phyloP scores from a whole-genome alignment of 2,113 vertebrate species.

The Phylloscopus trochilus region DNA sequence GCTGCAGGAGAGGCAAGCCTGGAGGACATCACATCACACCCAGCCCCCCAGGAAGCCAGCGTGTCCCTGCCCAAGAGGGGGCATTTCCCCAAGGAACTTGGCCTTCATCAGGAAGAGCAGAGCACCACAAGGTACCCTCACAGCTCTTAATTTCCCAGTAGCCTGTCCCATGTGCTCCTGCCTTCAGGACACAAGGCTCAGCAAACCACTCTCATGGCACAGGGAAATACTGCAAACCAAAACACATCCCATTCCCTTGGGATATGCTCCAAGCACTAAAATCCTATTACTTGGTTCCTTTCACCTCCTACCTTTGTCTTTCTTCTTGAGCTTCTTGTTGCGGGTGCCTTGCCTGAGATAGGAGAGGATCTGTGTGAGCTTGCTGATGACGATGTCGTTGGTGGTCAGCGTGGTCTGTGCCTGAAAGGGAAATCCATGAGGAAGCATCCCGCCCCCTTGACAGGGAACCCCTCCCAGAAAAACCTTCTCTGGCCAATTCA shows the following conservation, averaged over 20 bases:
- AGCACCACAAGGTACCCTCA: neutral
- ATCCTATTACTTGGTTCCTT: neutral
- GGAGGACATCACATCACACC: neutral
- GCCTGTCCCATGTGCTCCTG: neutral
- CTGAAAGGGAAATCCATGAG: conserved; percentile 69
- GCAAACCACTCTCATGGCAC: accelerated
- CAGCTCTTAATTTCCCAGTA: neutral
- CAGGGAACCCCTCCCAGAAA: neutral
- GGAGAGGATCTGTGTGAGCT: conserved; percentile 96
- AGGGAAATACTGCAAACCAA: neutral
- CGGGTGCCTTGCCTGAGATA: conserved; percentile 95
- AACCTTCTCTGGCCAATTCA: neutral
- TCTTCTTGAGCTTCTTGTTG: conserved; percentile 98
- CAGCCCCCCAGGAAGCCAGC: neutral
- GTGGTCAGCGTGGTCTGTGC: conserved; percentile 97
- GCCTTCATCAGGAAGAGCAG: neutral
- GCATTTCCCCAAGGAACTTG: neutral
- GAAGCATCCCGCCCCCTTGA: neutral
- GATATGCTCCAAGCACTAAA: neutral
- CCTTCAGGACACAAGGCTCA: accelerated
- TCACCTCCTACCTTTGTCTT: conserved; percentile 86
- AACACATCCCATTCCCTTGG: accelerated
- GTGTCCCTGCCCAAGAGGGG: neutral
- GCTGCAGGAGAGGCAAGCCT: neutral
- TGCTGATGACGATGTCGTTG: conserved; percentile 98